Base-by-base conservation (phyloP, 2,888 invertebrate species). In the Lacanobia wlatinum region DNA sequence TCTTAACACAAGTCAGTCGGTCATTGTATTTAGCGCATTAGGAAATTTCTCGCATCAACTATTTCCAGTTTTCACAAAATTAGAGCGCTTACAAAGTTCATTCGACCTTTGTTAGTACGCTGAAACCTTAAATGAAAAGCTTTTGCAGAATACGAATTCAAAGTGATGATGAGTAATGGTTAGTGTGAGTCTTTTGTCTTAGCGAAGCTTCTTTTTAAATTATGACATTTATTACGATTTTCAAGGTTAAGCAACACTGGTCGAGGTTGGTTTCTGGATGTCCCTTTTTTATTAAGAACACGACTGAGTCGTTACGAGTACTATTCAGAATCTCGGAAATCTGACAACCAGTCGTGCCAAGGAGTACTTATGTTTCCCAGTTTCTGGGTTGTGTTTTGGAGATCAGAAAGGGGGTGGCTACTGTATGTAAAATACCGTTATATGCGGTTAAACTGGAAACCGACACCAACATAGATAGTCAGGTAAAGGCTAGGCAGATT, bases 1-100 rank as follows among this genome's bases (percentile, higher is more conserved):
- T 77, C 70, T 86, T 84, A 83, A 76, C 75, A 79, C 72, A 72
- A 84, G 79, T 78, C 76, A 70, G 71, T 67, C 79, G 65, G 63
- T 78, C 83, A 83, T 86, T 89, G 87, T 86, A 88, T 85, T 84
- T 84, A 84, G 84, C 80, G 76, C 78, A 81, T 65, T 80, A 76
- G 74, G 86, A 80, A 84, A 77, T 80, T 83, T 81, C 78, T 67
- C 77, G 74, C 76, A 80, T 82, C 74, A 82, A 83, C 78, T 84
- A 84, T 82, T 86, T 80, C 76, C 76, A 69, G 82, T 84, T 80
- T 84, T 80, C 80, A 82, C 74, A 78, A 82, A 87, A 88, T 87
- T 84, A 82, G 82, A 78, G 68, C 70, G 73, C 67, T 68, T 60
- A 56, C 66, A 63, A 84, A 80, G 63, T 80, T 80, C 56, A 75